Conservation (phyloP, 2,888 invertebrate genomes). For the Parascotia fuliginaria region DNA sequence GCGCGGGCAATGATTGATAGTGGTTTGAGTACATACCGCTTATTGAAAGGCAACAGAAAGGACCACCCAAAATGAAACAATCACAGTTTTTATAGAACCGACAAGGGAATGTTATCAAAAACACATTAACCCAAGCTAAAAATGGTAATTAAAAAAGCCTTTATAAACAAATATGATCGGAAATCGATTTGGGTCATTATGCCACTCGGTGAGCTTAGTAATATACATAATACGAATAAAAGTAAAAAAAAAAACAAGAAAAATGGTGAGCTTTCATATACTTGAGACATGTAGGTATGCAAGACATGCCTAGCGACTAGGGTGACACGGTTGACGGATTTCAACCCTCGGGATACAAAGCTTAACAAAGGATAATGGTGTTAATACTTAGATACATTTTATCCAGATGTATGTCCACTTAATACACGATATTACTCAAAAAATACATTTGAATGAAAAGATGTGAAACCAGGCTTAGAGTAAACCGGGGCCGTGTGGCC, state of each 20-base stretch:
- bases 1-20: conserved; percentile 79
- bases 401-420: neutral
- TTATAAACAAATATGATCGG: conserved; percentile 38
- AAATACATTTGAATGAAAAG: neutral
- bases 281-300: too few relatives aligned
- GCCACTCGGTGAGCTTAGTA: neutral
- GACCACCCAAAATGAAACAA: conserved; percentile 59
- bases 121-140: conserved; percentile 55
- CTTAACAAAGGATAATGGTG: neutral
- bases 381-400: neutral
- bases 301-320: too few relatives aligned
- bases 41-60: conserved; percentile 67
- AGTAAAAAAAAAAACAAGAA: conserved; percentile 13
- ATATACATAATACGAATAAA: conserved; percentile 7
- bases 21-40: conserved; percentile 75
- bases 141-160: conserved; percentile 47
- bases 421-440: neutral
- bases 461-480: conserved; percentile 35
- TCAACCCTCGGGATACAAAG: too few relatives aligned
- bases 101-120: conserved; percentile 55
- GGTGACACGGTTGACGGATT: too few relatives aligned
- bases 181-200: conserved; percentile 42
- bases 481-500: neutral
- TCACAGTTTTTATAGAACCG: conserved; percentile 58
- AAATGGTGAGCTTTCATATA: too few relatives aligned